Base-by-base conservation (phyloP, 2,888 invertebrate species). In the Papilio elwesi region DNA sequence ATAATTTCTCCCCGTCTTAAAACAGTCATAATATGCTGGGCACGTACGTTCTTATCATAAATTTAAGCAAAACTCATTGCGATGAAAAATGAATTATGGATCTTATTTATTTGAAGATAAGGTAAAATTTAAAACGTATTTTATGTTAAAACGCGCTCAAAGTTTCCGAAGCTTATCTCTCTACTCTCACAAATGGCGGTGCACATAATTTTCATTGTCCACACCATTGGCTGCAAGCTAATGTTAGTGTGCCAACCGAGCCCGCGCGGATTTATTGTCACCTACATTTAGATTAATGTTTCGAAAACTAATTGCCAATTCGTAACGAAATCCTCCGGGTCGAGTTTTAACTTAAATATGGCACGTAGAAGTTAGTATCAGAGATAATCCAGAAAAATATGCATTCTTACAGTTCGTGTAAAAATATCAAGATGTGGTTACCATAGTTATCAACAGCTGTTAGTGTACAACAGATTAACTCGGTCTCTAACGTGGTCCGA, bases 141-240 rank as follows among this genome's bases (percentile, higher is more conserved):
- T 13, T n/a, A n/a, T 8, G 8, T n/a, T 59, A 36, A 38, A 8
- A 38, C 38, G 36, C 38, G 59, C n/a, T 59, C 38, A n/a, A 59
- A 59, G 59, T 59, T 38, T 59, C 9, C 13, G 77, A 81, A 79
- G 79, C 74, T 77, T 83, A 85, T 81, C 78, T 84, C 59, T 38
- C 38, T 59, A 57, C 38, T 16, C 11, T n/a, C 59, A 59, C 59
- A 59, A 59, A 59, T 38, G 59, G 12, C 36, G 57, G 57, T 91
- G 92, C 92, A 92, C 92, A 91, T 92, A 93, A 91, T 93, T 93
- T 92, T 91, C 91, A 92, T 93, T 92, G 92, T 93, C 93, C 90
- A 84, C 89, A 82, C 92, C 91, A 93, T 92, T 93, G 92, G 86
- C 90, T 89, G 84, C 92, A 92, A 92, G 91, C 92, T 92, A 93